Base-by-base conservation (phyloP, 2,113 vertebrate genomes). In the Stomatorhinus ivindoensis region DNA sequence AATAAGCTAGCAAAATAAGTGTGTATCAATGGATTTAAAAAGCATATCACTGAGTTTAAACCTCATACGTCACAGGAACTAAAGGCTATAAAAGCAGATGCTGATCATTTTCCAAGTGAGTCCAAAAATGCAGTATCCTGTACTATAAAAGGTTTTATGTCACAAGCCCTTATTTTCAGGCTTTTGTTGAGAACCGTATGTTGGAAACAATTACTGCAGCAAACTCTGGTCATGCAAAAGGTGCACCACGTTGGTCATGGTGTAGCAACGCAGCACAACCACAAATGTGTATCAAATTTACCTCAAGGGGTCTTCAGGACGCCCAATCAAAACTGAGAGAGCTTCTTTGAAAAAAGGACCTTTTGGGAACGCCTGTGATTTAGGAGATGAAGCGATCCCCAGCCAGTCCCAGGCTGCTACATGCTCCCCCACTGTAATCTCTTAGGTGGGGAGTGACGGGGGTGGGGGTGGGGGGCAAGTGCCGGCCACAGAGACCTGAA, bases 331-430 rank as follows among this genome's bases (percentile, higher is more conserved):
- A 65, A 65, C 11, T 13, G n/a, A 65, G 9, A 10, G n/a, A 27
- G 61, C 61, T 65, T 65, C n/a, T 46, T 15, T 76, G 65, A 51
- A 50, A 80, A 80, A 39, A 80, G 46, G 31, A 39, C 47, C 46
- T 17, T 80, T 39, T 44, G 76, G 76, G 69, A 80, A 80, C 46
- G 76, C 69, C 61, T 80, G 17, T 88, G 46, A 31, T 50, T 27
- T 61, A 61, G 48, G 50, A 88, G 89, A 69, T 24, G 61, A 86
- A 89, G 83, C 21, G 24, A 84, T 24, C 53, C 39, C 39, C 80
- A 47, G 88, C 47, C 17, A 51, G 11, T 83, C 39, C 17, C 50
- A 42, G 48, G 31, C 76, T 31, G 61, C 61, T 31, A 31, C 61
- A 69, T 42, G 15, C 17, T 10, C 76, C 76, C 76, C 76, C 4